phyloP scores from a whole-genome alignment of 2,888 invertebrate species.

The Thecocarcelia acutangulata region DNA sequence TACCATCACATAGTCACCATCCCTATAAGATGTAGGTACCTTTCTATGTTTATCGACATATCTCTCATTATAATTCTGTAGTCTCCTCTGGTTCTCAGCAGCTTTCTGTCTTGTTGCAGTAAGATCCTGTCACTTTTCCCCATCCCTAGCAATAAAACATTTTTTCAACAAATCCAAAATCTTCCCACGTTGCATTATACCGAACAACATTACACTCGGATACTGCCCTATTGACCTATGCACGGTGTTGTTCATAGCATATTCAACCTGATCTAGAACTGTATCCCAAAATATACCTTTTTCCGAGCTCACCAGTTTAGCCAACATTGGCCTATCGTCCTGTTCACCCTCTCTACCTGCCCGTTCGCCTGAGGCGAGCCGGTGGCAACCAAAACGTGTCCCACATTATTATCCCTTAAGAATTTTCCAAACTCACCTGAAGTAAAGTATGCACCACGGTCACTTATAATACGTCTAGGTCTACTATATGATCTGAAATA shows the following conservation, averaged over 20 bases:
- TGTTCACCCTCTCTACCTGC: not conserved
- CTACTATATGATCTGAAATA: constrained; percentile 70
- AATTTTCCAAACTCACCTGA: constrained; percentile 64
- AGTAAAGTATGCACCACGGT: no score
- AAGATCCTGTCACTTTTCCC: not conserved
- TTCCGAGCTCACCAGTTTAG: not conserved
- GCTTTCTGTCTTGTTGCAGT: not conserved
- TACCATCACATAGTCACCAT: no score
- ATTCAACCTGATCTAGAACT: not conserved
- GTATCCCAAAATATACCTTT: not conserved
- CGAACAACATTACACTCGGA: constrained; percentile 5
- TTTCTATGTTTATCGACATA: not conserved
- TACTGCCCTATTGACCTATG: no score
- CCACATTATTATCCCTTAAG: constrained; percentile 43
- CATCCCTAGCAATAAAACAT: not conserved
- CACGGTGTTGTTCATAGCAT: not conserved
- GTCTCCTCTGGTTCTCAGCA: not conserved
- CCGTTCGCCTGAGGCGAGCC: constrained; percentile 70
- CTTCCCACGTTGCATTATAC: not conserved
- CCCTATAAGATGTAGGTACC: no score
- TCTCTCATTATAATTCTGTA: no score
- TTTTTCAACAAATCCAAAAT: not conserved
- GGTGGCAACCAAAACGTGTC: constrained; percentile 65
- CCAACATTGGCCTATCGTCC: not conserved
- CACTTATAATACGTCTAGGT: constrained; percentile 66